phyloP scores from a whole-genome alignment of 2,113 vertebrate genomes.

The Egretta garzetta region DNA sequence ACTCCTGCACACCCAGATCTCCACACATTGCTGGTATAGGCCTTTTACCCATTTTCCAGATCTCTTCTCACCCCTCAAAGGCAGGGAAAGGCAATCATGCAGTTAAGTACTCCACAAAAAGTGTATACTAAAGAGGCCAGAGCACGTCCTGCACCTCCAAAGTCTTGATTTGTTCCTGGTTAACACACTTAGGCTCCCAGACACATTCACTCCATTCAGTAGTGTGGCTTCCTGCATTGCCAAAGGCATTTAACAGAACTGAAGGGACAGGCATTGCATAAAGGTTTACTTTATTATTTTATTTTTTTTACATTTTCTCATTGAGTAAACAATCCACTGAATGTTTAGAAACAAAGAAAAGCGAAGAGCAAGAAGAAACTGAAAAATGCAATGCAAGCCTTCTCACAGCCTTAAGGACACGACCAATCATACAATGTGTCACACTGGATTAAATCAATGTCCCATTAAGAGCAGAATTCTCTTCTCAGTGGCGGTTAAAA shows the following conservation, averaged over 20 bases:
- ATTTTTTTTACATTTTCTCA: background rate
- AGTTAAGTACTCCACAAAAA: background rate
- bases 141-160: background rate
- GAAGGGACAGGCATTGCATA: background rate
- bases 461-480: background rate
- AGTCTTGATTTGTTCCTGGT: background rate
- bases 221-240: background rate
- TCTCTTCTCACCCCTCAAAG: background rate
- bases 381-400: background rate
- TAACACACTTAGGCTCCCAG: background rate
- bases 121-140: background rate
- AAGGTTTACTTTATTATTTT: background rate
- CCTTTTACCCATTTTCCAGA: background rate
- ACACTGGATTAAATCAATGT: slow-evolving; percentile 4
- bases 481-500: background rate
- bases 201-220: background rate
- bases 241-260: background rate
- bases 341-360: slow-evolving; percentile 5
- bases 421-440: background rate
- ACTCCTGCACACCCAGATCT: background rate
- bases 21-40: background rate
- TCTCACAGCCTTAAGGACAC: background rate
- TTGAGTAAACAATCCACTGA: background rate
- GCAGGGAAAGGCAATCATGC: background rate
- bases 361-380: background rate